Evolutionary conservation across 2,113 vertebrate genomes (phyloP).

Genomic region (Cettia cetti): DNA sequence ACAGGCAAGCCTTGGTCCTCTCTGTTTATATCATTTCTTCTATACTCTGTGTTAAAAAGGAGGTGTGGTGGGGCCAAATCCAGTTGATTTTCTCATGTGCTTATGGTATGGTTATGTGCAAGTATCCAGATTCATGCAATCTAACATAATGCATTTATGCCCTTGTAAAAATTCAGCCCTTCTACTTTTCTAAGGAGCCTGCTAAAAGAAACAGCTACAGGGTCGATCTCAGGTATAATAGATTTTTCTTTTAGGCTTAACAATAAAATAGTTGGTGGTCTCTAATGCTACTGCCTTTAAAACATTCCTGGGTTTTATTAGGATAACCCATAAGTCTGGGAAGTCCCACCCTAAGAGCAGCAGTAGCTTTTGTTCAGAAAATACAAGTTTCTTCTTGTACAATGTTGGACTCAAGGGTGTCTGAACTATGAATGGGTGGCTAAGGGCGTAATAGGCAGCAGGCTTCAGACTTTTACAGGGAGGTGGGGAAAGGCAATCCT

Average conservation of each 20-base stretch:
- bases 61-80: neutral
- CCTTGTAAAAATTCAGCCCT: conserved; percentile 13
- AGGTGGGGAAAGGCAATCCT: neutral
- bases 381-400: conserved; percentile 65
- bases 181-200: neutral
- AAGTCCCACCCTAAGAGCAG: conserved; percentile 66
- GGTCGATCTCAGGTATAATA: conserved; percentile 23
- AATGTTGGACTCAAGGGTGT: conserved; percentile 49
- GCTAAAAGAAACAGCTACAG: conserved; percentile 44
- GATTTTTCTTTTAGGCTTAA: conserved; percentile 66
- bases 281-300: conserved; percentile 66
- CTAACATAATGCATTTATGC: neutral
- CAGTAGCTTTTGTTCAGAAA: conserved; percentile 64
- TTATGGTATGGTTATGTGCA: neutral
- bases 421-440: conserved; percentile 49
- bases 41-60: neutral
- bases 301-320: conserved; percentile 76
- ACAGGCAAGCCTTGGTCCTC: neutral
- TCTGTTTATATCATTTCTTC: neutral
- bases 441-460: conserved; percentile 49
- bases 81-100: neutral
- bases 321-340: conserved; percentile 70
- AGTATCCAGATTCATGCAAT: neutral
- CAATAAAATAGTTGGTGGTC: conserved; percentile 76
- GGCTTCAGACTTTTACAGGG: conserved; percentile 39